phyloP scores from a whole-genome alignment of 2,888 invertebrate genomes.

The Plebejus melissa region DNA sequence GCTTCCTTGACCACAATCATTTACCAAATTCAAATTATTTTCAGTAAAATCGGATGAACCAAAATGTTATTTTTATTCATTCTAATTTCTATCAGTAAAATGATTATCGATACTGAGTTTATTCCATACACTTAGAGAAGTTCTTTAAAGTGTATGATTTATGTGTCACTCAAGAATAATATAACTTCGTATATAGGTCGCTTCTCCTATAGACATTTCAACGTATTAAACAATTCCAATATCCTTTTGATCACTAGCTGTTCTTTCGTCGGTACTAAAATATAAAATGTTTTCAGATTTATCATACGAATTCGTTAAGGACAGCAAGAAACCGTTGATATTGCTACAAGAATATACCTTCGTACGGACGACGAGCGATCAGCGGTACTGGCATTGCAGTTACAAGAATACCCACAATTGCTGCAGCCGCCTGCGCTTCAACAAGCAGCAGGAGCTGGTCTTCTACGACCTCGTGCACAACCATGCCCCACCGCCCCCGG shows the following conservation, averaged over 20 bases:
- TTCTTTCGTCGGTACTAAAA: background rate
- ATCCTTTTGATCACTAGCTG: background rate
- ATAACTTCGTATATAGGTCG: background rate
- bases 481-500: background rate
- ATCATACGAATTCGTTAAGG: conserved; percentile 10
- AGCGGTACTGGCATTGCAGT: conserved; percentile 38
- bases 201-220: background rate
- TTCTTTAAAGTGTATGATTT: background rate
- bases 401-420: conserved; percentile 34
- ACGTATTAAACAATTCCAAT: background rate
- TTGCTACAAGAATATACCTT: conserved; percentile 39
- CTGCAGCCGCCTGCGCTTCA: conserved; percentile 36
- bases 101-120: background rate
- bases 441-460: conserved; percentile 35
- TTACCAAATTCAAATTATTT: conserved; percentile 30
- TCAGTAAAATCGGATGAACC: background rate
- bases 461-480: conserved; percentile 11
- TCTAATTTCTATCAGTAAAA: background rate
- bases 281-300: conserved; percentile 13
- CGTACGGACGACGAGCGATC: conserved; percentile 35
- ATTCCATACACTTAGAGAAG: background rate
- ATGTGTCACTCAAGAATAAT: background rate
- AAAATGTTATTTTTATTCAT: background rate
- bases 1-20: conserved; percentile 41
- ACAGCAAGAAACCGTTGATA: conserved; percentile 32